Conservation (phyloP, 2,888 invertebrate genomes). For the Hoplodrina ambigua region DNA sequence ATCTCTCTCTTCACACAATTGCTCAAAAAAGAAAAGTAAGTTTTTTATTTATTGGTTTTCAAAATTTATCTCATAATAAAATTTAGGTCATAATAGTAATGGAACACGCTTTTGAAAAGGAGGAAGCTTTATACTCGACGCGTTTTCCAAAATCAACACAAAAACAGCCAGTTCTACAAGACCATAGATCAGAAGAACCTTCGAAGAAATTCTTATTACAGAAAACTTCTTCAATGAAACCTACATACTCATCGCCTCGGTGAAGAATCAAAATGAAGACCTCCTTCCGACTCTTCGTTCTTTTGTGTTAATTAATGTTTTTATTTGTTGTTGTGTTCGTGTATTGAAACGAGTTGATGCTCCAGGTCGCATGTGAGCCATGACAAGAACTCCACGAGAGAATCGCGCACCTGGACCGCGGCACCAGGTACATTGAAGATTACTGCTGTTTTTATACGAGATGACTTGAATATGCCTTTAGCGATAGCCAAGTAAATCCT, state of each 20-base stretch:
- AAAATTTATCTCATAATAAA: background rate
- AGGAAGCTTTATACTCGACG: background rate
- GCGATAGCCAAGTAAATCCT: background rate
- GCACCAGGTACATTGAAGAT: slow-evolving; percentile 75
- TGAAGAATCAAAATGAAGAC: slow-evolving; percentile 39
- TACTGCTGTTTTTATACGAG: slow-evolving; percentile 65
- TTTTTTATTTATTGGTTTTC: background rate
- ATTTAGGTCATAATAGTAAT: slow-evolving; percentile 33
- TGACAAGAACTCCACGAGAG: slow-evolving; percentile 84
- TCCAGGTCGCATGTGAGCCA: slow-evolving; percentile 87
- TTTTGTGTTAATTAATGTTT: background rate
- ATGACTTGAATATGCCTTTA: slow-evolving; percentile 53
- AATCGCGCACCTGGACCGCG: slow-evolving; percentile 82
- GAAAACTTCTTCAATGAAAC: slow-evolving; percentile 4
- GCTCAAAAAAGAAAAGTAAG: too few species aligned
- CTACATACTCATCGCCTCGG: background rate
- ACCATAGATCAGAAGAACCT: slow-evolving; percentile 1
- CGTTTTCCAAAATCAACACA: background rate
- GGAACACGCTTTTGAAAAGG: slow-evolving; percentile 19
- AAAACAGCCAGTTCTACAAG: slow-evolving; percentile 19
- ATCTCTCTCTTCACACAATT: background rate
- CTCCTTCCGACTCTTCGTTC: background rate
- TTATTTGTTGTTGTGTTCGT: slow-evolving; percentile 15
- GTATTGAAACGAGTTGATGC: slow-evolving; percentile 69
- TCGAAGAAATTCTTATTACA: slow-evolving; percentile 29